Evolutionary conservation across 2,888 invertebrate genomes (phyloP), one percentile per base, ranked within the genome.

Genomic region (Galerucella pusilla): DNA sequence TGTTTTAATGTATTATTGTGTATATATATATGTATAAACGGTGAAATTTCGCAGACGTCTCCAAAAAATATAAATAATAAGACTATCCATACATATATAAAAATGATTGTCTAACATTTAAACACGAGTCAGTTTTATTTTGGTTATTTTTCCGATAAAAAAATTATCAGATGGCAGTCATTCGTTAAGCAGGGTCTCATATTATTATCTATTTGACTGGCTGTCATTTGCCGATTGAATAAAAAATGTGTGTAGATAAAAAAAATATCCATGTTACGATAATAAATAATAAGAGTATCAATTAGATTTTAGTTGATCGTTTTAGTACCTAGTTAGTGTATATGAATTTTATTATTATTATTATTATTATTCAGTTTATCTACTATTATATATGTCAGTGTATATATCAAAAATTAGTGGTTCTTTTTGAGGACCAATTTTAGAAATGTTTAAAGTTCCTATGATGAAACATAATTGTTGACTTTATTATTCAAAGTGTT

Each of bases 171-270:
- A 83, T 84, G 87, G 84, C 87, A 86, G 81, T 83, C 86, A 86
- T 85, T 85, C 85, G 83, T 86, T 81, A 87, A 86, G 87, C 88
- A 88, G 88, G 88, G 88, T 88, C 87, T 85, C 85, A 86, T 85
- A 86, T 86, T 80, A 81, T 87, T 86, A 87, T 86, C 85, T 86
- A 85, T 85, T 85, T 85, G 84, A 85, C 84, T 87, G 86, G 82
- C 77, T 85, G 87, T 85, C 86, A 83, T 81, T 83, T 85, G 84
- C 80, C 82, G 83, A 86, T 83, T 73, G 75, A 83, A 82, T 84
- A 85, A 77, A 28, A 28, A 28, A 81, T 42, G 78, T 81, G 79
- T 83, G 86, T 86, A 85, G 86, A 85, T 86, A 85, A 5, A 35
- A 35, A 42, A 42, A 82, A 78, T 67, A 75, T 82, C 78, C 72